Evolutionary conservation across 2,113 vertebrate species (phyloP), one percentile per base, ranked within the genome.

Genomic region (Kryptolebias marmoratus): DNA sequence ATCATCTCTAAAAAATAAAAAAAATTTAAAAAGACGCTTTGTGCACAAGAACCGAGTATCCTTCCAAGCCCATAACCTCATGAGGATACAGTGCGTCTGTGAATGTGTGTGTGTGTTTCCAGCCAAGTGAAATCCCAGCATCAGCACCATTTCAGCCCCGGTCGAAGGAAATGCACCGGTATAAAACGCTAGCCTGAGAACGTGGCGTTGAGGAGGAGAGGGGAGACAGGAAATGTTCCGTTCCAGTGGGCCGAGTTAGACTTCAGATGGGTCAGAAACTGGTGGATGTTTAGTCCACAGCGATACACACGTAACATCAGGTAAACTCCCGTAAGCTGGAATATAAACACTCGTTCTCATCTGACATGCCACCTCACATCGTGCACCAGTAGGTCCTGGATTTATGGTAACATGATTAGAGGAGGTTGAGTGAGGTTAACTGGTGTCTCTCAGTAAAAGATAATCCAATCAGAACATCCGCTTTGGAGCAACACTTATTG

Each of bases 141-240:
- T 83, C 76, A 73, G 79, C 79, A 68, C 58, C 36, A 14, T 18
- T 68, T 49, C 15, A 44, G 22, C 18, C n/a, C 27, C 30, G 11
- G 64, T 5, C 27, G 13, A 30, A 4, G 58, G 64, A 53, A 68
- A 70, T 30, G 68, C 27, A 64, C 32, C 50, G 11, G 44, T 73
- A 50, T 45, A 61, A 79, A 53, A 44, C 64, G 56, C 47, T 57
- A 60, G 64, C 52, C 56, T 0, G 8, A 56, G 30, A 27, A 57
- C n/a, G 22, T 22, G 22, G 22, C 22, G 22, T 22, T 22, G 18
- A 64, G 61, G 56, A 58, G 65, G 60, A 18, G 63, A 62, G 39
- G 62, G 54, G 32, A 68, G 54, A 22, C 60, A 47, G 81, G 81
- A 86, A 77, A 79, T 67, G 22, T 22, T 22, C 22, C 22, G 22